A percentile compares a stretch with the other conserved stretches of the same genome.
phyloP scores from a whole-genome alignment of 2,113 vertebrate genomes.

The Nesogale talazaci region DNA sequence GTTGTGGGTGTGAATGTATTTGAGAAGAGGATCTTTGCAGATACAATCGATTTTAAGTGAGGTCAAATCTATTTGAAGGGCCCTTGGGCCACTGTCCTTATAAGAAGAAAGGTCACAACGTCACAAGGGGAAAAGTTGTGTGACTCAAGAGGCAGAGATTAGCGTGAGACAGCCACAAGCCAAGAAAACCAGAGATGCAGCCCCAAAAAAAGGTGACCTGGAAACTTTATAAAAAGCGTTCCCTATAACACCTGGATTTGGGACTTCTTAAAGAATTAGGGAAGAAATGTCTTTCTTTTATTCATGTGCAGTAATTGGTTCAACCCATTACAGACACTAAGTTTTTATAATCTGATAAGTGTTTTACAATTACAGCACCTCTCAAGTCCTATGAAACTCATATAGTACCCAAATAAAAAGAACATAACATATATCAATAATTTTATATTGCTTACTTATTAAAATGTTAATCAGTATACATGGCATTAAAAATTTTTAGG shows the following conservation, averaged over 20 bases:
- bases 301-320: too few species aligned
- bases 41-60: background rate
- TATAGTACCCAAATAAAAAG: background rate
- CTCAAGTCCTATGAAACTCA: background rate
- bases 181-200: too few species aligned
- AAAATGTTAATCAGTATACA: background rate
- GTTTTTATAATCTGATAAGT: too few species aligned
- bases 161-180: background rate
- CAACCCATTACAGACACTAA: too few species aligned
- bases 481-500: background rate
- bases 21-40: background rate
- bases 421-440: background rate
- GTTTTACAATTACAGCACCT: too few species aligned
- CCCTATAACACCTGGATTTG: background rate
- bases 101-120: background rate
- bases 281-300: too few species aligned
- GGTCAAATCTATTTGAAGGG: background rate
- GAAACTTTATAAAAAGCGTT: background rate
- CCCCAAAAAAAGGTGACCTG: background rate
- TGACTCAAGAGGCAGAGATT: background rate
- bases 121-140: background rate
- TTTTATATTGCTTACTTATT: background rate
- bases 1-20: background rate
- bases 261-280: background rate
- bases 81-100: background rate